Percentiles rank a stretch among this genome's conserved stretches.
phyloP scores from a whole-genome alignment of 1,140 invertebrate genomes.

The Bombus superbus region DNA sequence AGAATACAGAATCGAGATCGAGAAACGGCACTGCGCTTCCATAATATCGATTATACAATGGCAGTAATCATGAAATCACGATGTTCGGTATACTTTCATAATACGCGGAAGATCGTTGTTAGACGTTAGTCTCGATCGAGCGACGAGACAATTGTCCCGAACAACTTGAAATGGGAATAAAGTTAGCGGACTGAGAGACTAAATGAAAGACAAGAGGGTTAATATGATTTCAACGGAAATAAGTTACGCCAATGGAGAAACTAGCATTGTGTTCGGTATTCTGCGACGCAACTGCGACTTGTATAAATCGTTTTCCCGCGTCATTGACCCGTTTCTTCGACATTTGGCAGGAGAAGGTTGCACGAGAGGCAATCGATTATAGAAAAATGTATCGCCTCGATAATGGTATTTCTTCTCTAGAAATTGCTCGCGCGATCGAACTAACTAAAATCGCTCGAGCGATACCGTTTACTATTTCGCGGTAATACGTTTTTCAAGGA shows the following conservation, averaged over 20 bases:
- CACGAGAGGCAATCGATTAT: background rate
- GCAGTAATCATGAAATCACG: background rate
- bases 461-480: too few relatives aligned
- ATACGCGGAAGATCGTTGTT: background rate
- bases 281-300: background rate
- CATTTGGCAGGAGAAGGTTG: too few relatives aligned
- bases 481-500: background rate
- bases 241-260: background rate
- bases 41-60: background rate
- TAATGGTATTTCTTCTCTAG: background rate
- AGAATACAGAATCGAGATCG: background rate
- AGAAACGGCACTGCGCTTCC: too few relatives aligned
- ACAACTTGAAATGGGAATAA: constrained; percentile 2
- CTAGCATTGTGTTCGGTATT: constrained; percentile 4
- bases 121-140: background rate
- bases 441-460: background rate
- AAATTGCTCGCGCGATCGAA: background rate
- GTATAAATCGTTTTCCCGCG: too few relatives aligned
- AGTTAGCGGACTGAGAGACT: background rate
- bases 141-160: background rate
- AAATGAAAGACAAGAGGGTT: background rate
- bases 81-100: background rate
- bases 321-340: background rate
- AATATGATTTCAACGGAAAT: background rate
- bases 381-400: background rate